phyloP scores from a whole-genome alignment of 2,888 invertebrate genomes.

The Eupithecia subfuscata region DNA sequence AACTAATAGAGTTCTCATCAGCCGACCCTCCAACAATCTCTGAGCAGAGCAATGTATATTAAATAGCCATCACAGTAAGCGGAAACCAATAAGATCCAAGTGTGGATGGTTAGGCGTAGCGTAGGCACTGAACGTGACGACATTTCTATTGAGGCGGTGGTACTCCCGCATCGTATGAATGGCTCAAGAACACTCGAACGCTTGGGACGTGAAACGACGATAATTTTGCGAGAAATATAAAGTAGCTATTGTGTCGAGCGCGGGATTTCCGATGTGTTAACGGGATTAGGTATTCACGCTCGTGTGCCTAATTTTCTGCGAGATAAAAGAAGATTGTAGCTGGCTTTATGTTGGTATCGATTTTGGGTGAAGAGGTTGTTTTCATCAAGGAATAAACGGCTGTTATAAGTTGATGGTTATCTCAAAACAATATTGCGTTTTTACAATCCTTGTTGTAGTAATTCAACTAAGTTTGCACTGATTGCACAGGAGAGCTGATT shows the following conservation, averaged over 20 bases:
- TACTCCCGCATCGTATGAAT: conserved; percentile 53
- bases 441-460: not conserved
- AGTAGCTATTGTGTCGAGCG: conserved; percentile 49
- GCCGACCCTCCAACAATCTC: conserved; percentile 1
- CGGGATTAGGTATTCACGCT: conserved; percentile 44
- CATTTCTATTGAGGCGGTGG: conserved; percentile 58
- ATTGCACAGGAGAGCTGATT: too few relatives aligned
- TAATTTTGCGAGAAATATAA: conserved; percentile 58
- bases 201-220: conserved; percentile 50
- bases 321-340: conserved; percentile 30
- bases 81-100: conserved; percentile 55
- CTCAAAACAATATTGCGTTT: not conserved
- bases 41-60: conserved; percentile 28
- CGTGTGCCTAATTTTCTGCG: conserved; percentile 40
- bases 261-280: conserved; percentile 48
- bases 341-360: conserved; percentile 10
- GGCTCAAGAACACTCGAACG: conserved; percentile 44
- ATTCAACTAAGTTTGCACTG: too few relatives aligned
- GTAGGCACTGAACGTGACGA: conserved; percentile 53
- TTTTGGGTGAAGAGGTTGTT: conserved; percentile 5
- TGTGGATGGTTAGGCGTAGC: conserved; percentile 46
- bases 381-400: not conserved
- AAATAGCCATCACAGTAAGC: conserved; percentile 46
- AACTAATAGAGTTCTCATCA: conserved; percentile 9
- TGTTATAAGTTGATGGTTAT: not conserved